Evolutionary conservation across 2,797 vertebrate genomes (phyloP), one percentile per base, ranked within the genome.

Genomic region (Protonibea diacanthus): DNA sequence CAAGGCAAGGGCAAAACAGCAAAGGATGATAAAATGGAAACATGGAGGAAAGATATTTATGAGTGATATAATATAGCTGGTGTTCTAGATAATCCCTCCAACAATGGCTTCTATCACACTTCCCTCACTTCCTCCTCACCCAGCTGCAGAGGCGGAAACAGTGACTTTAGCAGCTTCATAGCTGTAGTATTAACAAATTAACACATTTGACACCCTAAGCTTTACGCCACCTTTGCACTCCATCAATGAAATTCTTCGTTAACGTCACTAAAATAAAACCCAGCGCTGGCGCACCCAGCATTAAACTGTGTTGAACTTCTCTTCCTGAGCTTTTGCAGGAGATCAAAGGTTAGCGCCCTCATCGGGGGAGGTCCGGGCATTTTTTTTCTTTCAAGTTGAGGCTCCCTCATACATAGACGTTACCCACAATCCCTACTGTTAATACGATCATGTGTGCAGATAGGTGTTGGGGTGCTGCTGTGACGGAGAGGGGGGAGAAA

Each of bases 381-480:
- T 49, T 59, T 84, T 78, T 77, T 80, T 60, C 15, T 80, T 71
- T 68, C 47, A 76, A 38, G 74, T 86, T 64, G 76, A 73, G 44
- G 38, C 52, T 61, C 62, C 64, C 59, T 56, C 51, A 45, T 65
- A 65, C 64, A 38, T 57, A 70, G 52, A 83, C 29, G 15, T 83
- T 91, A 82, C 84, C 76, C 85, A 67, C 65, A 85, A 68, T 89
- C 68, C 85, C 77, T 61, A 6, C 76, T 84, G 89, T 86, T 82
- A 84, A 85, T 86, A 58, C 48, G 81, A 87, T 89, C 86, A 51
- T 83, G 71, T 73, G 83, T 81, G 83, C 72, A 76, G 87, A 89
- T 89, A 83, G 82, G 74, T 70, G 83, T 66, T 15, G 71, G 73
- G 78, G 75, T 82, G 83, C 76, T 69, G 85, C 75, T 65, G 72